phyloP scores from a whole-genome alignment of 1,140 invertebrate genomes.

The Aphis gossypii region DNA sequence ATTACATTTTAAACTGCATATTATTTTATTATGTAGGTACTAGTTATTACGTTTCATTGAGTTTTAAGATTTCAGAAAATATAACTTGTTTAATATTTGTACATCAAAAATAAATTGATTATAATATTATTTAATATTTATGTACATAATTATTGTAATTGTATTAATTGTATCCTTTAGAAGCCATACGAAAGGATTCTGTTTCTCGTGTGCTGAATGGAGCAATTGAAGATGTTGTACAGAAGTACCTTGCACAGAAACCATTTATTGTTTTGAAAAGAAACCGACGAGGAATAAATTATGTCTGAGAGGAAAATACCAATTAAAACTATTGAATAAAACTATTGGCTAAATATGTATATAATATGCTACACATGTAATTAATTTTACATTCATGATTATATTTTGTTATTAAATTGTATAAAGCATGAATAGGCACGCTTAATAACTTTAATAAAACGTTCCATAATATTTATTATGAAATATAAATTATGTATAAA shows the following conservation, averaged over 20 bases:
- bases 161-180: not conserved
- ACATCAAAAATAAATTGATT: not conserved
- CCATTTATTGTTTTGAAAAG: constrained; percentile 7
- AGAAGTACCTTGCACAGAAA: not conserved
- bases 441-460: not conserved
- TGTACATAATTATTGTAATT: not conserved
- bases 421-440: not conserved
- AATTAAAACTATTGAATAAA: not conserved
- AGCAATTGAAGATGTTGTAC: not conserved
- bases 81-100: not conserved
- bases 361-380: not conserved
- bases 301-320: not conserved
- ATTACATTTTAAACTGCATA: no score
- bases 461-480: not conserved
- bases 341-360: not conserved
- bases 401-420: not conserved
- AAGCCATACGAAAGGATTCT: not conserved
- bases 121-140: not conserved
- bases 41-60: not conserved
- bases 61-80: not conserved
- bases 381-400: not conserved
- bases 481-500: not conserved
- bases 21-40: not conserved
- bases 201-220: not conserved
- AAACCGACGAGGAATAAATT: not conserved